These are phyloP conservation scores for Botrylloides violaceus DNA, from an alignment of 23 tunicate species.

Conservation along the genomic window DNA sequence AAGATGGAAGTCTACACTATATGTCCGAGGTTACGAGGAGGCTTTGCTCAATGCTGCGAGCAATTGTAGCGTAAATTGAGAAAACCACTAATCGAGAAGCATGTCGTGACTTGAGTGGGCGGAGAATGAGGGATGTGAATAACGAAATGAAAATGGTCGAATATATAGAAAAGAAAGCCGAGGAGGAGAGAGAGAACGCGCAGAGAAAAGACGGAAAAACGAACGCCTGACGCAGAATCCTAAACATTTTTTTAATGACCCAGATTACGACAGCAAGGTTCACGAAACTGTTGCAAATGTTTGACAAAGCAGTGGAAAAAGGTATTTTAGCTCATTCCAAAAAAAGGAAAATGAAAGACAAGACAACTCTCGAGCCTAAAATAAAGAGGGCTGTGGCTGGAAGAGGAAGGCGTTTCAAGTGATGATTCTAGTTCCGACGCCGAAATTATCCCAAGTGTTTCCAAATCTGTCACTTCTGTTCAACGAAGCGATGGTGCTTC, in stretches of 20 bases:
- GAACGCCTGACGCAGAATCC: constrained; percentile 58
- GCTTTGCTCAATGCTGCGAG: constrained; percentile 99
- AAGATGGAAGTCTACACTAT: constrained; percentile 7
- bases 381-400: constrained; percentile 54
- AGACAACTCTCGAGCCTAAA: neutral
- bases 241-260: constrained; percentile 90
- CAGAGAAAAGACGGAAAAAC: constrained; percentile 61
- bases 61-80: constrained; percentile 96
- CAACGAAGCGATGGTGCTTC: too few relatives aligned
- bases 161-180: constrained; percentile 61
- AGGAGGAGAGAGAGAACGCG: constrained; percentile 63
- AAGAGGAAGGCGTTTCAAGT: constrained; percentile 24
- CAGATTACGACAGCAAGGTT: constrained; percentile 61
- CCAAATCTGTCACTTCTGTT: too few relatives aligned
- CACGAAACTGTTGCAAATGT: constrained; percentile 53
- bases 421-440: constrained; percentile 36
- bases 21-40: constrained; percentile 45
- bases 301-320: constrained; percentile 66
- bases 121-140: constrained; percentile 94
- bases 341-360: constrained; percentile 11
- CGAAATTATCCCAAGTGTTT: neutral
- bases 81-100: constrained; percentile 95
- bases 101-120: constrained; percentile 87
- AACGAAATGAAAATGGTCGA: constrained; percentile 86
- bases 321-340: constrained; percentile 50